Evolutionary conservation across 2,797 vertebrate species (phyloP).

Genomic region (Dallia pectoralis): DNA sequence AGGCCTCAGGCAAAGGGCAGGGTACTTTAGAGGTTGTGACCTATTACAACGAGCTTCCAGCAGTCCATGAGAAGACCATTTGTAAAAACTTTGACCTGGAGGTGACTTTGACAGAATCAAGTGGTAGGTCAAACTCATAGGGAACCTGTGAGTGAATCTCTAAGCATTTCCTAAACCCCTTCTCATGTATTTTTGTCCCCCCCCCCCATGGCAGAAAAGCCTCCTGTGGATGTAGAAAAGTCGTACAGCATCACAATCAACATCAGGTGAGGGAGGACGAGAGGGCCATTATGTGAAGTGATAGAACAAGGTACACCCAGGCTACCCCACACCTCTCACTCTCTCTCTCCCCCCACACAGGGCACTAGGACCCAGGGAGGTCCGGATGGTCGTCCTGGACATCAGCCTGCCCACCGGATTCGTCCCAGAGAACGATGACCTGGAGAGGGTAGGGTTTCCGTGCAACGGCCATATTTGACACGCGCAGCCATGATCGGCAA

Average conservation of each 20-base stretch:
- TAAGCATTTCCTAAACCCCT: not conserved
- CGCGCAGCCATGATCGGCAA: no score
- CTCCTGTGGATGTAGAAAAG: conserved; percentile 64
- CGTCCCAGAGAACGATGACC: conserved; percentile 71
- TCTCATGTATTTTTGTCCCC: not conserved
- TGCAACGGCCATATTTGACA: not conserved
- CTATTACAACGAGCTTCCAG: conserved; percentile 73
- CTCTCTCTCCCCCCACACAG: conserved; percentile 48
- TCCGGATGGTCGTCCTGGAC: conserved; percentile 74
- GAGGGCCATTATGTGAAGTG: no score
- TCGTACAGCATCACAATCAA: conserved; percentile 66
- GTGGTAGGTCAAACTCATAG: conserved; percentile 38
- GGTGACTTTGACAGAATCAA: conserved; percentile 62
- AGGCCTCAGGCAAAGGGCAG: conserved; percentile 67
- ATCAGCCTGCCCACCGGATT: conserved; percentile 75
- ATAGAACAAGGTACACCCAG: no score
- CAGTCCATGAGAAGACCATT: conserved; percentile 56
- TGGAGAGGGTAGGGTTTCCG: conserved; percentile 63
- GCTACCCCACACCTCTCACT: not conserved
- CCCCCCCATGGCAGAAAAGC: conserved; percentile 54
- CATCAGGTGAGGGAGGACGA: conserved; percentile 55
- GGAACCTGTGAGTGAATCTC: not conserved
- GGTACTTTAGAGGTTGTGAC: conserved; percentile 78
- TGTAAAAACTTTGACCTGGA: conserved; percentile 72
- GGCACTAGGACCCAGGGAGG: conserved; percentile 60